Evolutionary conservation across 2,797 vertebrate genomes (phyloP).

Genomic region (Sciurus vulgaris): DNA sequence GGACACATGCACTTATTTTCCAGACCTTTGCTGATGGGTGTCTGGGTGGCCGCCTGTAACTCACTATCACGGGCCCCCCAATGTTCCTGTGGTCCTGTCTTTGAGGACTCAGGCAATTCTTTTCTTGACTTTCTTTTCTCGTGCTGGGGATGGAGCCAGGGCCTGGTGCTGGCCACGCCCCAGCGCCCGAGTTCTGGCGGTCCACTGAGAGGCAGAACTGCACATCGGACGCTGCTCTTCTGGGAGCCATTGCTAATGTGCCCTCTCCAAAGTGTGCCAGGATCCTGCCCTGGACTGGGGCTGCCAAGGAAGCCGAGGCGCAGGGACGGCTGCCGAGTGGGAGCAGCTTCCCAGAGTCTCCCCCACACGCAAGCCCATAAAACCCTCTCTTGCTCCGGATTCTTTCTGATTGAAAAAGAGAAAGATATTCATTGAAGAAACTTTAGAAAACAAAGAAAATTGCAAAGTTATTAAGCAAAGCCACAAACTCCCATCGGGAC

Average conservation of each 20-base stretch:
- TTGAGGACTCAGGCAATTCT: not conserved
- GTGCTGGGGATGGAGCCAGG: too few relatives aligned
- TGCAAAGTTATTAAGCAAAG: not conserved
- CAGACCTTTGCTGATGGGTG: not conserved
- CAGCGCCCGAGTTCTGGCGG: not conserved
- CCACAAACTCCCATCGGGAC: too few relatives aligned
- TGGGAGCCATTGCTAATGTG: not conserved
- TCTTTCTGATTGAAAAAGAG: not conserved
- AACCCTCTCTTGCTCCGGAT: not conserved
- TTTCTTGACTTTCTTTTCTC: not conserved
- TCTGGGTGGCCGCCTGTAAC: not conserved
- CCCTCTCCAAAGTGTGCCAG: not conserved
- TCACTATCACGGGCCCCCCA: rapidly evolving
- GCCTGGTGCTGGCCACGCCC: too few relatives aligned
- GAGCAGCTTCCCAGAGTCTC: not conserved
- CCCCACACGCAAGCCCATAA: not conserved
- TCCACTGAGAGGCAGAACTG: not conserved
- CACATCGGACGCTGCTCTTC: not conserved
- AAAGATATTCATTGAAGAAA: not conserved
- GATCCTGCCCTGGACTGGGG: not conserved
- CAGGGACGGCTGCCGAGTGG: not conserved
- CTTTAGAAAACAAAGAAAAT: not conserved
- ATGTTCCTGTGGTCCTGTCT: rapidly evolving
- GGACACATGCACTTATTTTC: rapidly evolving
- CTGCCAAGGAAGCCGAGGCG: not conserved